Evolutionary conservation across 2,797 vertebrate species (phyloP), one percentile per base, ranked within the genome.

Genomic region (Rhodeus uyekii): DNA sequence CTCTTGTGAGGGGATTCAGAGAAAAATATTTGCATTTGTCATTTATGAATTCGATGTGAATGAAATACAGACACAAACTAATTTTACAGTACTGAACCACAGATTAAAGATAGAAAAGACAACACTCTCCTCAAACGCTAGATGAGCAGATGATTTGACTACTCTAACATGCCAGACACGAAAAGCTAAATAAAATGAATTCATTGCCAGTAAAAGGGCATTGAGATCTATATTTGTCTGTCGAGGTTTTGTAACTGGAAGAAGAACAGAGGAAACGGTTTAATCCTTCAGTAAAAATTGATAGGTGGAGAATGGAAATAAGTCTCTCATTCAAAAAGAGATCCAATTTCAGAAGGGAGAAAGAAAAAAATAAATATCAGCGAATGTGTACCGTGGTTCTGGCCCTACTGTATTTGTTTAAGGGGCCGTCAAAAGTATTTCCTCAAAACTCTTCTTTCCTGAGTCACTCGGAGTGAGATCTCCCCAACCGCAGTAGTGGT

Each of bases 211-310:
- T 93, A 94, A 95, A 91, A 89, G 89, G 91, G 88, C 85, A 89
- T 90, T 90, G 87, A 90, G 90, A 91, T 89, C 91, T 94, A 93
- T 92, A 92, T 92, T 93, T 91, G 89, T 92, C 91, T 76, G 86
- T 83, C 67, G 91, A 92, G 92, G 90, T 91, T 90, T 92, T 89
- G 87, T 91, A 89, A 90, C 94, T 94, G 93, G 94, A 95, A 94
- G 87, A 19, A 86, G 88, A 90, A 93, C 88, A 90, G 89, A 93
- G 89, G 86, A 92, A 92, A 89, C 84, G 22, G 85, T 93, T 91
- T 89, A 92, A 90, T 90, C 90, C 87, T 88, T 89, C 86, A 89
- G 89, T 85, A 90, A 89, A 94, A 94, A 93, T 87, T 90, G 92
- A 94, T 94, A 92, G 91, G 91, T 92, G 86, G 86, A 87, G 73